Base-by-base conservation (phyloP, 2,113 vertebrate genomes). In the Heteronetta atricapilla region DNA sequence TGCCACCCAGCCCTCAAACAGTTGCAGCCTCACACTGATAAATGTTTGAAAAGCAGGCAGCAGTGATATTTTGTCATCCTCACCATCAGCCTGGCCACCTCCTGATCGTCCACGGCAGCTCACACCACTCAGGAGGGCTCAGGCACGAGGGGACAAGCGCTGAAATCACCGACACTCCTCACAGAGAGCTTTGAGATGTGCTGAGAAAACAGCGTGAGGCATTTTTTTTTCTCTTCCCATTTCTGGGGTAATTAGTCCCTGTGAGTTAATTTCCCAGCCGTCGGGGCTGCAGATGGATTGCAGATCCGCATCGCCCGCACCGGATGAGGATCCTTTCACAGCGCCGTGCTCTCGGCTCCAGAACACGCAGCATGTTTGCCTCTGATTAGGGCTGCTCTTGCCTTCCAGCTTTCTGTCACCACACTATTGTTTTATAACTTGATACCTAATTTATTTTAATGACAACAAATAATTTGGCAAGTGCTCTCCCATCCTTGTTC, bases 321-420 rank as follows among this genome's bases (percentile, higher is more conserved):
- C 48, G 36, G 95, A 89, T 89, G 86, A 31, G 23, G 84, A 84
- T 85, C 80, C 70, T 18, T 36, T 86, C 76, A 29, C 93, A 36
- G 62, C 1, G 26, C 93, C 26, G 28, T 8, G 29, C 90, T 82
- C 80, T 72, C 64, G 1, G 82, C 90, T 85, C 90, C 77, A 22
- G 92, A 93, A 90, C 93, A 72, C 4, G 34, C 87, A 55, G 79
- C 42, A 5, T 74, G 84, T 82, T 95, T 86, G 16, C 84, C 91
- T 90, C 90, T 88, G 90, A 87, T 87, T 78, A 88, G 94, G 86
- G 48, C 50, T 42, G 52, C 68, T 80, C 80, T 58, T 46, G 84
- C 93, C 75, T 93, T 97, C 97, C 97, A 98, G 96, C 90, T 97
- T 95, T 94, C 97, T 97, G 96, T 97, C 96, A 92, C 97, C 97